A percentile compares a stretch with the other conserved stretches of the same genome.
Evolutionary conservation across 2,113 vertebrate species (phyloP).

Genomic region (Psettodes erumei): DNA sequence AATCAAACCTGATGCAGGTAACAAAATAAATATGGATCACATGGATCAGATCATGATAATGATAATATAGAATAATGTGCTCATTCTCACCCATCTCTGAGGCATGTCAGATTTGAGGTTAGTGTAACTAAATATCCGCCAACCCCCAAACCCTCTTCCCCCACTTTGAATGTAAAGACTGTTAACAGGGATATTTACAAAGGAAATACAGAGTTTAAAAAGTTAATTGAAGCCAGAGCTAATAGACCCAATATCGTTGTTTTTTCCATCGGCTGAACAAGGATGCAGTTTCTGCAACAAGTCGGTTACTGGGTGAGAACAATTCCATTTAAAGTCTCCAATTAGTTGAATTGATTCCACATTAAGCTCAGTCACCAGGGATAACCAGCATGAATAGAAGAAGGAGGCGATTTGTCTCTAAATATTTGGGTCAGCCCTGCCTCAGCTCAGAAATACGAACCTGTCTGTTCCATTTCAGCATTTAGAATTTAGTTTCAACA

Average conservation of each 20-base stretch:
- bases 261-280: conserved; percentile 43
- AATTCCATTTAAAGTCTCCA: conserved; percentile 55
- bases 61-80: no score
- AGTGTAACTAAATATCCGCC: no score
- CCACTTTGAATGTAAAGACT: not conserved
- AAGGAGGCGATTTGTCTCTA: conserved; percentile 19
- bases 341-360: conserved; percentile 53
- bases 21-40: no score
- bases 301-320: conserved; percentile 19
- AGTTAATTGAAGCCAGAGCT: conserved; percentile 2
- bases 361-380: conserved; percentile 47
- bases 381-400: conserved; percentile 34
- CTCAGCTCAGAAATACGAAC: conserved; percentile 1
- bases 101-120: no score
- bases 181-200: not conserved
- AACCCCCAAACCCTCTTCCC: no score
- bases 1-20: not conserved
- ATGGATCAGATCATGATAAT: no score
- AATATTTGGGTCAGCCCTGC: conserved; percentile 56
- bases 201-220: not conserved
- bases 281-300: conserved; percentile 13
- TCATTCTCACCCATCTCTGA: no score
- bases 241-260: conserved; percentile 11
- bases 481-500: not conserved
- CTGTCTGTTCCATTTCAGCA: not conserved